Conservation (phyloP, 2,888 invertebrate species). For the Troilus luridus region DNA sequence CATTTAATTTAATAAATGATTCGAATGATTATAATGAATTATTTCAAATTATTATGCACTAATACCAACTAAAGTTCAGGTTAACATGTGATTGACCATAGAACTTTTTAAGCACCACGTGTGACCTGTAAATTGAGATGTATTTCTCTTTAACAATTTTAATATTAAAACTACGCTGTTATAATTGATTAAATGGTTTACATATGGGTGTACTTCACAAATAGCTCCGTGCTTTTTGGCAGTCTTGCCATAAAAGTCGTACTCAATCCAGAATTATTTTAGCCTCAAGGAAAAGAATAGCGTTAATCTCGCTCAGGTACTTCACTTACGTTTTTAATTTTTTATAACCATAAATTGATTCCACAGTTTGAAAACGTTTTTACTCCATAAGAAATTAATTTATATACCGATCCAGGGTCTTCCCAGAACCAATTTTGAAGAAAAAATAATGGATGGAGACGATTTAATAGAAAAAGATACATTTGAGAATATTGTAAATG, state of each 20-base stretch:
- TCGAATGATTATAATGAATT: too few relatives aligned
- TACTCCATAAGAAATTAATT: background rate
- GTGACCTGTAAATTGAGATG: background rate
- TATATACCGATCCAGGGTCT: background rate
- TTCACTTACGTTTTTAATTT: background rate
- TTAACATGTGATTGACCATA: background rate
- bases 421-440: background rate
- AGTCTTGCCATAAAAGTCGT: background rate
- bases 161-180: background rate
- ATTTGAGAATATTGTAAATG: background rate
- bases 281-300: background rate
- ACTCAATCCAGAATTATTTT: background rate
- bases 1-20: too few relatives aligned
- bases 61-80: background rate
- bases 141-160: background rate
- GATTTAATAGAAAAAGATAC: conserved; percentile 9
- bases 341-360: background rate
- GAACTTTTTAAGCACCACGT: background rate
- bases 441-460: conserved; percentile 13
- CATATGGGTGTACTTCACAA: background rate
- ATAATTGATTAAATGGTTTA: background rate
- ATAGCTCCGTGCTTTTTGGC: background rate
- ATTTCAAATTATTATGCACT: too few relatives aligned
- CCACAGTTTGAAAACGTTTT: background rate
- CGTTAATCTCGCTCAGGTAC: background rate